phyloP scores from a whole-genome alignment of 2,113 vertebrate species.

The Leucopternis melanops region DNA sequence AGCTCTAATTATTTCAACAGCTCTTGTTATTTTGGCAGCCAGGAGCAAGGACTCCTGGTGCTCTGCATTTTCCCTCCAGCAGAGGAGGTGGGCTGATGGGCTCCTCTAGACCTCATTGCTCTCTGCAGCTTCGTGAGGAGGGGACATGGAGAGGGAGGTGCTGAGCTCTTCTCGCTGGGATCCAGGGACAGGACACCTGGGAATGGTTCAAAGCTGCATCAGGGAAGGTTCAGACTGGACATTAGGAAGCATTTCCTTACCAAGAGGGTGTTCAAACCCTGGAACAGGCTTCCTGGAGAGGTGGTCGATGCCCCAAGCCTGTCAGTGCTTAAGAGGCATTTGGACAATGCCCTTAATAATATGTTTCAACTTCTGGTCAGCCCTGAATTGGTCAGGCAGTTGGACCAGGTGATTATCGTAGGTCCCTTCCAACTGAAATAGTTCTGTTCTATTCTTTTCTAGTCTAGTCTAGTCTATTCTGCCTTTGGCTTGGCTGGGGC shows the following conservation, averaged over 20 bases:
- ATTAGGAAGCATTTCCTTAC: background rate
- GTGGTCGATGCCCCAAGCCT: background rate
- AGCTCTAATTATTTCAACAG: background rate
- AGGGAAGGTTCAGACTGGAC: background rate
- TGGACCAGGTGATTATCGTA: background rate
- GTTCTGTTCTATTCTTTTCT: background rate
- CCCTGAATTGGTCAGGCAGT: background rate
- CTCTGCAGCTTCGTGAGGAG: background rate
- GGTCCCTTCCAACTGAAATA: background rate
- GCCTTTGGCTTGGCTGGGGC: background rate
- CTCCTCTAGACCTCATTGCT: background rate
- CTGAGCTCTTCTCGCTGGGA: background rate
- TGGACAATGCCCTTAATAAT: background rate
- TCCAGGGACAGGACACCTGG: fast-evolving
- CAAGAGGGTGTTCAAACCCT: background rate
- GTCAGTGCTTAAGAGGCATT: background rate
- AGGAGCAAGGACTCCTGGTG: background rate
- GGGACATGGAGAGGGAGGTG: background rate
- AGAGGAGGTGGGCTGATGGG: background rate
- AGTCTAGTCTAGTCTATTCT: background rate
- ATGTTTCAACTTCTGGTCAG: background rate
- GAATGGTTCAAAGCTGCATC: background rate
- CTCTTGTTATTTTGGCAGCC: background rate
- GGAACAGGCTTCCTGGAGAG: background rate
- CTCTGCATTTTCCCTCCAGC: background rate